Conservation (phyloP, 2,888 invertebrate genomes). For the Formica aserva region DNA sequence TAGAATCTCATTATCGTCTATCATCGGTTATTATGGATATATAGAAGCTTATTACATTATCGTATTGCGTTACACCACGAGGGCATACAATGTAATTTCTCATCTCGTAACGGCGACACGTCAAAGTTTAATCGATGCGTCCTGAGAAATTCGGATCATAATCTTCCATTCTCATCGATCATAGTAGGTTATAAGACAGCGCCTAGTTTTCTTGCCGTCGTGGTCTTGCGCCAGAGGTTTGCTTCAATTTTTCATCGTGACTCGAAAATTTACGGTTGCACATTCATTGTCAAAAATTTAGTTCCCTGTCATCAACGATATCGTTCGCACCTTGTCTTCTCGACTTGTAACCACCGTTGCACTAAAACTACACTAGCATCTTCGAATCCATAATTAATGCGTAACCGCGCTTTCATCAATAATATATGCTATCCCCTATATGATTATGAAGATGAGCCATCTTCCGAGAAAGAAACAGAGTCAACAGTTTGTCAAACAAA, state of each 20-base stretch:
- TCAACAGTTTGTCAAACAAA: neutral
- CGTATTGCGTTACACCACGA: conserved; percentile 38
- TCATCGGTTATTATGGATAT: conserved; percentile 20
- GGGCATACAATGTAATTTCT: conserved; percentile 23
- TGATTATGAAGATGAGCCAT: neutral
- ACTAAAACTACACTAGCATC: neutral
- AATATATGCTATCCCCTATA: neutral
- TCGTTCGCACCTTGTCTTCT: neutral
- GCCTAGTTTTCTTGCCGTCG: neutral
- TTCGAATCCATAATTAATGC: neutral
- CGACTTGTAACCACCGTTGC: neutral
- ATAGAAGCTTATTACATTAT: conserved; percentile 48
- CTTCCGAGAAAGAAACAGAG: neutral
- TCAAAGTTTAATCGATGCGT: conserved; percentile 49
- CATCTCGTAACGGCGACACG: conserved; percentile 32
- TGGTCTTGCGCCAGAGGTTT: neutral
- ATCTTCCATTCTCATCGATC: conserved; percentile 49
- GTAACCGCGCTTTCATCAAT: conserved; percentile 1
- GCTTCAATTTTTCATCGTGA: conserved; percentile 25
- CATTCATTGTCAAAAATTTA: conserved; percentile 17
- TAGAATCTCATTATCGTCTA: conserved; percentile 24
- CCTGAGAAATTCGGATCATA: conserved; percentile 43
- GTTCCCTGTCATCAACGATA: neutral
- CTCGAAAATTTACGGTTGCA: neutral
- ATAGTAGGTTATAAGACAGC: neutral